Conservation (phyloP, 2,888 invertebrate genomes). For the Agonopterix heracliana region DNA sequence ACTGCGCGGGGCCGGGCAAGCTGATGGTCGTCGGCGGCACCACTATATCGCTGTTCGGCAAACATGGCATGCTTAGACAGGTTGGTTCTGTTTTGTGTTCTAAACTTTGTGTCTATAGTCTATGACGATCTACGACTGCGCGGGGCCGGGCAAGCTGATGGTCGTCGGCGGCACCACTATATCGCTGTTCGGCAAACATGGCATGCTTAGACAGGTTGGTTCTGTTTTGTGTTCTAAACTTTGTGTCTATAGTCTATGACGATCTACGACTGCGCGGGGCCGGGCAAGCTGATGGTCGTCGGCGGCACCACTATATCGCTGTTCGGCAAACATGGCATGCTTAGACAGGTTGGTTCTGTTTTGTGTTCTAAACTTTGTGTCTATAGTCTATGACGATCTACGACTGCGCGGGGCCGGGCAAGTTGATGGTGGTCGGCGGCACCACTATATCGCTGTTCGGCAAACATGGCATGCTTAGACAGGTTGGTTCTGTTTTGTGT, state of each 20-base stretch:
- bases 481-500: conserved; percentile 63
- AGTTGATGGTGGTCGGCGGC: conserved; percentile 91
- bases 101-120: background rate
- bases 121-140: conserved; percentile 94
- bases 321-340: conserved; percentile 96
- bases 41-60: conserved; percentile 94
- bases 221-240: background rate
- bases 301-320: conserved; percentile 95
- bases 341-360: conserved; percentile 80
- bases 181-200: conserved; percentile 95
- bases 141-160: conserved; percentile 87
- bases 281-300: conserved; percentile 87
- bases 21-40: conserved; percentile 94
- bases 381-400: conserved; percentile 83
- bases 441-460: conserved; percentile 96
- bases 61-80: conserved; percentile 93
- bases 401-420: conserved; percentile 92
- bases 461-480: conserved; percentile 93
- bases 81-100: conserved; percentile 44
- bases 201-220: conserved; percentile 87
- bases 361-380: background rate
- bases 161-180: conserved; percentile 96
- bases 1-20: conserved; percentile 91
- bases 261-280: conserved; percentile 93
- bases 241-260: conserved; percentile 73